Evolutionary conservation across 1,140 invertebrate species (phyloP).

Genomic region (Anoplolepis gracilipes): DNA sequence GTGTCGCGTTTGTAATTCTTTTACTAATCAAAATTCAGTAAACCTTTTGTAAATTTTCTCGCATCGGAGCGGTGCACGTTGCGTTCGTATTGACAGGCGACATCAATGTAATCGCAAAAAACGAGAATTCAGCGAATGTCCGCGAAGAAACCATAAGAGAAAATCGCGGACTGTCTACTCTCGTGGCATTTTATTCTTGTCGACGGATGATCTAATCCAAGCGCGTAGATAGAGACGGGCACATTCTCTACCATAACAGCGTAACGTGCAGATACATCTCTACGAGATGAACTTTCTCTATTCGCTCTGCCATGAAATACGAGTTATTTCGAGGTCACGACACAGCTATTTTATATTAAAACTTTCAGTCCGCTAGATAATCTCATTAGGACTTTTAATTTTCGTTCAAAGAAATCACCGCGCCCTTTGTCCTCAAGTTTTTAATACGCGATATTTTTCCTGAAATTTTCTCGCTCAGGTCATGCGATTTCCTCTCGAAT

Average conservation of each 20-base stretch:
- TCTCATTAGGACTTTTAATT: slow-evolving; percentile 51
- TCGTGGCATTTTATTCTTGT: slow-evolving; percentile 35
- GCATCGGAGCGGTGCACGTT: too few species aligned
- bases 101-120: not conserved
- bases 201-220: slow-evolving; percentile 36
- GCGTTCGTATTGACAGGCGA: not conserved
- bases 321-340: slow-evolving; percentile 1
- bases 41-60: not conserved
- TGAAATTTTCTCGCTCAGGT: not conserved
- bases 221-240: not conserved
- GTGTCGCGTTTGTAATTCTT: not conserved
- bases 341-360: slow-evolving; percentile 47
- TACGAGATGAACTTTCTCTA: slow-evolving; percentile 51
- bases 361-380: slow-evolving; percentile 48
- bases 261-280: slow-evolving; percentile 7
- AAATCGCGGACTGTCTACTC: not conserved
- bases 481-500: not conserved
- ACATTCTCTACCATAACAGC: slow-evolving; percentile 21
- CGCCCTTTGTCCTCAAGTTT: slow-evolving; percentile 30
- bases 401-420: slow-evolving; percentile 42
- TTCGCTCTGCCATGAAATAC: slow-evolving; percentile 50
- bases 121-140: not conserved
- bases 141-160: not conserved
- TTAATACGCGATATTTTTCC: slow-evolving; percentile 24
- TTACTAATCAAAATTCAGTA: slow-evolving; percentile 25